phyloP scores from a whole-genome alignment of 2,113 vertebrate species.

The Oplegnathus fasciatus region DNA sequence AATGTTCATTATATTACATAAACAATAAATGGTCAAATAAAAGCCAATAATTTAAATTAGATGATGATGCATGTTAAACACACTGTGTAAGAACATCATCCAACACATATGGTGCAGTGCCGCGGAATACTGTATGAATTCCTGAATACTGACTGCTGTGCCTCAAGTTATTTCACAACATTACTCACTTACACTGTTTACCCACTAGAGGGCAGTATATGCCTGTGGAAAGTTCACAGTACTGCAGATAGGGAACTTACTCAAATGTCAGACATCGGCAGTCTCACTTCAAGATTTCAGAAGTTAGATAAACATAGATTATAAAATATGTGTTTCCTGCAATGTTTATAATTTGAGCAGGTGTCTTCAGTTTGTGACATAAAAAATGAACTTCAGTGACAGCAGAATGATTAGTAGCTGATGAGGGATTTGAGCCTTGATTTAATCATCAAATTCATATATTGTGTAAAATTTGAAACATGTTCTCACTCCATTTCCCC shows the following conservation, averaged over 20 bases:
- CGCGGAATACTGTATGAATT: background rate
- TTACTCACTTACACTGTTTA: background rate
- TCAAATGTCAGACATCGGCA: background rate
- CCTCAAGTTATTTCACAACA: background rate
- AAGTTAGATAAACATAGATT: background rate
- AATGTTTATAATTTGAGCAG: background rate
- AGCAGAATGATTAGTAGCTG: too few relatives aligned
- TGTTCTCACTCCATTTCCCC: constrained; percentile 6
- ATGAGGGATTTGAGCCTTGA: background rate
- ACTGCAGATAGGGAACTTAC: background rate
- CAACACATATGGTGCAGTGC: too few relatives aligned
- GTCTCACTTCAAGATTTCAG: background rate
- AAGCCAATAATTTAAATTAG: background rate
- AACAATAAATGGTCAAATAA: background rate
- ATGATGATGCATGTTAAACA: background rate
- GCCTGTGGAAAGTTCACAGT: background rate
- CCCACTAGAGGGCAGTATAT: constrained; percentile 55
- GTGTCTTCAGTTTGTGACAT: background rate
- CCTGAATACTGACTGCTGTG: background rate
- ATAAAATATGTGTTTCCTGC: background rate
- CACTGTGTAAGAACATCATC: too few relatives aligned
- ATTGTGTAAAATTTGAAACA: background rate
- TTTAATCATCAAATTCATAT: background rate
- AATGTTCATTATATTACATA: background rate
- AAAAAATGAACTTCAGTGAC: background rate